Conservation (phyloP, 2,113 vertebrate species). For the Emydura subglobosa region DNA sequence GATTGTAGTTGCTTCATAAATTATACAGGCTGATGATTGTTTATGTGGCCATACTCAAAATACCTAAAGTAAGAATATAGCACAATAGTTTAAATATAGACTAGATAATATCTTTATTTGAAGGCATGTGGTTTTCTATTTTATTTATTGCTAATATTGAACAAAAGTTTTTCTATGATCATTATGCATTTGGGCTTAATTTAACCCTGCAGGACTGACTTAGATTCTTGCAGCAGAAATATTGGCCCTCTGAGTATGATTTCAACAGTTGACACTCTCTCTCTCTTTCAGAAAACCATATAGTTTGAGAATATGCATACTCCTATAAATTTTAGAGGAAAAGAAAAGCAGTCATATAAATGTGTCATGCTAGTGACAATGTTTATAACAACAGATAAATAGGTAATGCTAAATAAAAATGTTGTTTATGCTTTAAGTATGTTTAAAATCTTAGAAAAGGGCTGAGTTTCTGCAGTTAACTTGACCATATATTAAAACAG, state of each 20-base stretch:
- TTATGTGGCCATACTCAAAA: neutral
- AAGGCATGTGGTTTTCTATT: neutral
- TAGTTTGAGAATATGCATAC: neutral
- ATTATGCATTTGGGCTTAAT: neutral
- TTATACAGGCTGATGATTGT: neutral
- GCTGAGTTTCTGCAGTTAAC: neutral
- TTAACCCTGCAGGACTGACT: neutral
- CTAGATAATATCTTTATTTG: neutral
- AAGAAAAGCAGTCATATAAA: neutral
- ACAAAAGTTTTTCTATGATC: neutral
- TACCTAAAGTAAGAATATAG: neutral
- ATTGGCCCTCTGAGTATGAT: neutral
- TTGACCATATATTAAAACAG: neutral
- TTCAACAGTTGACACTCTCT: neutral
- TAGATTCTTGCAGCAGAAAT: neutral
- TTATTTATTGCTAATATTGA: neutral
- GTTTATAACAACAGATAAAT: neutral
- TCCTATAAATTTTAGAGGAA: neutral
- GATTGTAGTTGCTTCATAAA: neutral
- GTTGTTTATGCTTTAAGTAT: neutral
- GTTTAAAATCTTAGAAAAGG: neutral
- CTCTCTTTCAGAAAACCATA: neutral
- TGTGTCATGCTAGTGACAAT: neutral
- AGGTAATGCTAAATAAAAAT: neutral
- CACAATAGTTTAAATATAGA: neutral